These are phyloP conservation scores for Falco columbarius DNA, from an alignment of 2,797 vertebrate species.

Conservation along the genomic window DNA sequence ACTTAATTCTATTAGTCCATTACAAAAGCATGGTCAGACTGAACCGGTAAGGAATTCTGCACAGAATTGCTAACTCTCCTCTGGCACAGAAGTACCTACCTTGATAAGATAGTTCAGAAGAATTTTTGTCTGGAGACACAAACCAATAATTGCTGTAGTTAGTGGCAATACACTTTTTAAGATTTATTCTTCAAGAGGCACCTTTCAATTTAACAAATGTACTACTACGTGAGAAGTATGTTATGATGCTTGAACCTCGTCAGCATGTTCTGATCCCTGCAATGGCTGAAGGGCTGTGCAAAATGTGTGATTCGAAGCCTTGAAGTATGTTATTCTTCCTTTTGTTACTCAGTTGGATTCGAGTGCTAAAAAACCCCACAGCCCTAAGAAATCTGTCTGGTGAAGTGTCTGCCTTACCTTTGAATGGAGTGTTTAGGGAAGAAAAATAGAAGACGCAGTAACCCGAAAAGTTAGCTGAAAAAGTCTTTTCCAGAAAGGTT, in stretches of 20 bases:
- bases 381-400: not conserved
- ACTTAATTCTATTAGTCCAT: not conserved
- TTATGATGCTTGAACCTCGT: not conserved
- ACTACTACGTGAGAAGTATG: not conserved
- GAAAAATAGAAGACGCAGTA: not conserved
- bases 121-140: not conserved
- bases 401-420: not conserved
- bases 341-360: not conserved
- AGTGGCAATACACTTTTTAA: not conserved
- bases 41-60: not conserved
- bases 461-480: not conserved
- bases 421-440: not conserved
- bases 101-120: not conserved
- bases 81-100: not conserved
- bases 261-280: not conserved
- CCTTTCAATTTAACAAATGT: not conserved
- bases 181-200: not conserved
- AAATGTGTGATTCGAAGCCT: not conserved
- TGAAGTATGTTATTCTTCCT: not conserved
- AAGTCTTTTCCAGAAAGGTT: not conserved
- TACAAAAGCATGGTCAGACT: not conserved
- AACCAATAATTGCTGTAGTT: not conserved
- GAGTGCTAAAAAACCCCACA: not conserved
- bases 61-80: not conserved
- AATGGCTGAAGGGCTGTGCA: not conserved